These are phyloP conservation scores for Thunnus thynnus DNA, from an alignment of 2,113 vertebrate genomes.

Conservation along the genomic window DNA sequence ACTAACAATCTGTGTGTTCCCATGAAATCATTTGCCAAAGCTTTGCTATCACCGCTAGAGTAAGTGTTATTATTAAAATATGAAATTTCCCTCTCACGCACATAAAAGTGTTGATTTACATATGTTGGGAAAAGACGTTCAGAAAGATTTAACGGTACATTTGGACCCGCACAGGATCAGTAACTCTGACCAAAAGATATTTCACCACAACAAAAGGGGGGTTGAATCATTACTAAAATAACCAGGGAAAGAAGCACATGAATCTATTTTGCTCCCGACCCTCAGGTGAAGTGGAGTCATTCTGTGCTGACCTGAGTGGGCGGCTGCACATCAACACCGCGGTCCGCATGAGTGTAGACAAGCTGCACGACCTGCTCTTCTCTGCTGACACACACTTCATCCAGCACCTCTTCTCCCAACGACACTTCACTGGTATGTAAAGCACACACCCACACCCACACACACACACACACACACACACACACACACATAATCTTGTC, in stretches of 20 bases:
- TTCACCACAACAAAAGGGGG: not conserved
- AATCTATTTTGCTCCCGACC: not conserved
- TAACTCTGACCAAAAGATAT: not conserved
- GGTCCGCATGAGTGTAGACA: slow-evolving; percentile 88
- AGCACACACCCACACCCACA: not conserved
- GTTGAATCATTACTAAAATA: not conserved
- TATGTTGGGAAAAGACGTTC: no score
- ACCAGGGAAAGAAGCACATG: no score
- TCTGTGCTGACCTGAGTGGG: slow-evolving; percentile 87
- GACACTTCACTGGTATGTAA: slow-evolving; percentile 89
- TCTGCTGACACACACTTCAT: slow-evolving; percentile 90
- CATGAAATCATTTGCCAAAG: not conserved
- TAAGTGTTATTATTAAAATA: not conserved
- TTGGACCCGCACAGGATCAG: not conserved
- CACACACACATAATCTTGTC: not conserved
- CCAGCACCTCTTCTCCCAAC: slow-evolving; percentile 88
- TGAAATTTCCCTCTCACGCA: not conserved
- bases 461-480: not conserved
- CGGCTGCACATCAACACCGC: slow-evolving; percentile 88
- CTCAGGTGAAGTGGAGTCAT: slow-evolving; percentile 88
- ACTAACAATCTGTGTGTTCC: not conserved
- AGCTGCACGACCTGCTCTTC: slow-evolving; percentile 91
- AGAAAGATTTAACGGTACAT: not conserved
- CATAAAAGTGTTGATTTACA: not conserved
- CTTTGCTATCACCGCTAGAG: not conserved